Base-by-base conservation (phyloP, 2,113 vertebrate species). In the Argyrosomus japonicus region DNA sequence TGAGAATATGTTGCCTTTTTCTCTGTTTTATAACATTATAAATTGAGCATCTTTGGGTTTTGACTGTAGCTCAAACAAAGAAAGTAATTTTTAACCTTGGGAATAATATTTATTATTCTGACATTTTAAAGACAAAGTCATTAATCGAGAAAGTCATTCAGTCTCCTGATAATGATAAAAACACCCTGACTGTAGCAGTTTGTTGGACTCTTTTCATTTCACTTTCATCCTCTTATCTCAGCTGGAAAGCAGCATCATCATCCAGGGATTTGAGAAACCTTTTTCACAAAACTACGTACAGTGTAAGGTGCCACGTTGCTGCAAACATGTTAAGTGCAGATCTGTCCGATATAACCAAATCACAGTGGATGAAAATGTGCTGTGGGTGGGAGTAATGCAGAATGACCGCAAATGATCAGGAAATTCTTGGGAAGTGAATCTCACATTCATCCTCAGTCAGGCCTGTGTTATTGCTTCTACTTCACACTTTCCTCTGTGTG, bases 401-500 rank as follows among this genome's bases (percentile, higher is more conserved):
- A 36, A 36, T 29, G 29, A 5, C 29, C 8, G 19, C 18, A 47
- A 43, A 82, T n/a, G 50, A 40, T 36, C 8, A 19, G 15, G 48
- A 69, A 61, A 40, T 63, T 74, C 62, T 45, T 1, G 13, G 29
- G 19, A 77, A 13, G 1, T 57, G 68, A 45, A 25, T 56, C 68
- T 67, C 61, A 57, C 32, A 13, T 50, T n/a, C 61, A 54, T 19
- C 19, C 13, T 45, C 32, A 25, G 43, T 78, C 63, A 54, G 36
- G 15, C 51, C 15, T 2, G 3, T 67, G 21, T 76, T 48, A 60
- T 63, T 21, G 4, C 32, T 57, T 65, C 62, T 27, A 15, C 53
- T 77, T 83, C 62, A 68, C 71, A 56, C 60, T 68, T 6, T 67
- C 40, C 18, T 64, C 54, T n/a, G 43, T 18, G 27, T 14, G 36